Base-by-base conservation (phyloP, 2,797 vertebrate genomes). In the Nothura maculosa region DNA sequence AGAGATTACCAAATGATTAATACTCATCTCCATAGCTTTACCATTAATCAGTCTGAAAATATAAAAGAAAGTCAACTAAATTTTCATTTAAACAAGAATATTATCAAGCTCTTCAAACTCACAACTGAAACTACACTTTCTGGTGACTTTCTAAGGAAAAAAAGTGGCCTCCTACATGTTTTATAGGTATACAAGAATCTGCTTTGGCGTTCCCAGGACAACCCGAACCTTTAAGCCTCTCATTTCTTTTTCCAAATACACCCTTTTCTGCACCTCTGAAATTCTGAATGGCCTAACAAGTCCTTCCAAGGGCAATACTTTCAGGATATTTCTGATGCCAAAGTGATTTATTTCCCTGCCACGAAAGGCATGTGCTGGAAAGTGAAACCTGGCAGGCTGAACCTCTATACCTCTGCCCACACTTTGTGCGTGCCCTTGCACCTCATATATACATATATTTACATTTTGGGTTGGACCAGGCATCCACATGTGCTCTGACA, bases 241-340 rank as follows among this genome's bases (percentile, higher is more conserved):
- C 28, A 81, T 76, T 91, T 96, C 92, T 85, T 87, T 55, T 81
- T 75, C 96, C 96, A 97, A 81, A 70, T 5, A 42, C 36, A 77
- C 12, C 7, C 21, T 61, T 58, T 90, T 81, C 58, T 32, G 24
- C 27, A 52, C 43, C 54, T 77, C 82, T 74, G 36, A 83, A 80
- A 89, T 60, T 61, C 7, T 85, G 62, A 79, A 25, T 34, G 15
- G 42, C 0, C 0, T 70, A 76, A 36, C 57, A 36, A 90, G 58
- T 58, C 50, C 73, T 93, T 95, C 89, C 70, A 81, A 87, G 27
- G 9, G 80, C 38, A 80, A 64, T 76, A 93, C 81, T 95, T 96
- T 91, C 66, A 85, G 45, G 64, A 60, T 80, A 80, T 38, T 69
- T 82, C 80, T 91, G 81, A 90, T 55, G 79, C 64, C 74, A 55